Conservation (phyloP, 2,888 invertebrate genomes). For the Drosophila infuscata region DNA sequence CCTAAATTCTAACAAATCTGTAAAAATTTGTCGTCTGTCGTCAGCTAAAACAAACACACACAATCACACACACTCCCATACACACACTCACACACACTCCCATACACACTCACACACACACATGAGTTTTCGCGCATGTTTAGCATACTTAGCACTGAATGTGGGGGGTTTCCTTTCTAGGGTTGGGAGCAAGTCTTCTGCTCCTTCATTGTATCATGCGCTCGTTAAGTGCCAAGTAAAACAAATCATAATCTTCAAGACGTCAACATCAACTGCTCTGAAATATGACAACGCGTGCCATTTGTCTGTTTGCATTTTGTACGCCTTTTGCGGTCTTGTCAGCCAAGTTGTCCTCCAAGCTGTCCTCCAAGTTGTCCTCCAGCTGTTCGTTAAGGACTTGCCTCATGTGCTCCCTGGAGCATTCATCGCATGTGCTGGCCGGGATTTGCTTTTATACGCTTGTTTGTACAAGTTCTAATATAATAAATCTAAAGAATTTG, state of each 20-base stretch:
- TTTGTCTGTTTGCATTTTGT: constrained; percentile 70
- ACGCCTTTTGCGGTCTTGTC: constrained; percentile 60
- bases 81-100: neutral
- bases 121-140: constrained; percentile 52
- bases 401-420: constrained; percentile 38
- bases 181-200: neutral
- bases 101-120: constrained; percentile 23
- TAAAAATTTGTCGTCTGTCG: constrained; percentile 82
- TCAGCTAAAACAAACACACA: constrained; percentile 25
- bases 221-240: constrained; percentile 79
- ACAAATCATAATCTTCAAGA: constrained; percentile 79
- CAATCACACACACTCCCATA: constrained; percentile 6
- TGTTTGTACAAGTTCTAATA: constrained; percentile 40
- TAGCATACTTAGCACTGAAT: constrained; percentile 66
- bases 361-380: constrained; percentile 1
- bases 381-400: constrained; percentile 17
- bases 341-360: neutral
- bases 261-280: constrained; percentile 51
- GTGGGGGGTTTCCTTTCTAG: neutral
- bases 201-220: constrained; percentile 67
- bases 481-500: constrained; percentile 49
- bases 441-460: constrained; percentile 40
- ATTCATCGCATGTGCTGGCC: constrained; percentile 29
- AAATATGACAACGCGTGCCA: constrained; percentile 75
- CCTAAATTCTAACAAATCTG: constrained; percentile 79